Evolutionary conservation across 2,888 invertebrate species (phyloP).

Genomic region (Callyntrura guangdongensis): DNA sequence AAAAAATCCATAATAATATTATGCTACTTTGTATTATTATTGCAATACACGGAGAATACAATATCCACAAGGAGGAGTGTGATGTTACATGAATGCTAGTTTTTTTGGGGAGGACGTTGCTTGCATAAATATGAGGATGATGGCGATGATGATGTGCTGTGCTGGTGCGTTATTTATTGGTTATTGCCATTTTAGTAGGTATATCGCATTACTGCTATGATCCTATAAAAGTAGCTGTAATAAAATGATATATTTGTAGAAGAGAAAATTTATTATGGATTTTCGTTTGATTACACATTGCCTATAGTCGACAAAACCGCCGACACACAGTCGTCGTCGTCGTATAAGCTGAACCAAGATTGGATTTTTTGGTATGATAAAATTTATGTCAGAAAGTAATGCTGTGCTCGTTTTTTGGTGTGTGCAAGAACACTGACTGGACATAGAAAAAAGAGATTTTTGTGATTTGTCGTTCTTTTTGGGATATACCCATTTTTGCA

Average conservation of each 20-base stretch:
- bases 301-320: neutral
- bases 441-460: slow-evolving; percentile 47
- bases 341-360: slow-evolving; percentile 38
- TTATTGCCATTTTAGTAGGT: slow-evolving; percentile 47
- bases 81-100: neutral
- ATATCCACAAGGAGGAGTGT: neutral
- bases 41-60: neutral
- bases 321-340: neutral
- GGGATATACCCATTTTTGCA: neutral
- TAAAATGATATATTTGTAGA: neutral
- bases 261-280: slow-evolving; percentile 15
- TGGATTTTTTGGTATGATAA: slow-evolving; percentile 64
- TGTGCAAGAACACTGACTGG: neutral
- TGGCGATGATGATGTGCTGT: slow-evolving; percentile 22
- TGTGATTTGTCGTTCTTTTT: slow-evolving; percentile 44
- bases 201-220: neutral
- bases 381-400: slow-evolving; percentile 39
- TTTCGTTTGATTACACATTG: slow-evolving; percentile 55
- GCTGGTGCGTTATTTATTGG: slow-evolving; percentile 64
- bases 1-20: slow-evolving; percentile 1
- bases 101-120: slow-evolving; percentile 43
- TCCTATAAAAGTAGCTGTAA: slow-evolving; percentile 18
- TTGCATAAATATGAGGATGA: slow-evolving; percentile 42
- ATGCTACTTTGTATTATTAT: neutral
- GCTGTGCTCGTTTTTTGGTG: neutral